These are phyloP conservation scores for Glyptemys insculpta DNA, from an alignment of 2,797 vertebrate species.

Conservation along the genomic window DNA sequence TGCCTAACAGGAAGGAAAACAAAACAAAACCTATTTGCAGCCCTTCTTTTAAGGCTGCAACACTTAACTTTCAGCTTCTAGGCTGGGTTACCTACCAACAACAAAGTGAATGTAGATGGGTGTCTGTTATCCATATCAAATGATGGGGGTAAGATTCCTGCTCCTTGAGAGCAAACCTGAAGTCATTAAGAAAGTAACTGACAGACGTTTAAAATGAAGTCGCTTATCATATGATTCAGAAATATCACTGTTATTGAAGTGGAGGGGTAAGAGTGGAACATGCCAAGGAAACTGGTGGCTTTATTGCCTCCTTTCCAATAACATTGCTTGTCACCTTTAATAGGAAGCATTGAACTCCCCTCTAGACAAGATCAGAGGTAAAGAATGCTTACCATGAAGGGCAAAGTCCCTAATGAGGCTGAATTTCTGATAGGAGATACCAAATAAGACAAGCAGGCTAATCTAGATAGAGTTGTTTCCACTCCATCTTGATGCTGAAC, in stretches of 20 bases:
- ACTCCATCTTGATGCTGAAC: not conserved
- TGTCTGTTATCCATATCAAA: not conserved
- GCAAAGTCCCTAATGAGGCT: not conserved
- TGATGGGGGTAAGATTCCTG: not conserved
- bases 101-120: not conserved
- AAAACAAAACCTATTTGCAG: not conserved
- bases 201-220: not conserved
- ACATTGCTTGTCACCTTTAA: not conserved
- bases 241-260: not conserved
- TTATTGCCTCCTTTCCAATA: not conserved
- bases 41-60: not conserved
- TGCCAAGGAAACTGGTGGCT: accelerated
- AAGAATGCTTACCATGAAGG: not conserved
- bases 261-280: not conserved
- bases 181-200: not conserved
- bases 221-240: not conserved
- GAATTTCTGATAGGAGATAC: not conserved
- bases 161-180: not conserved
- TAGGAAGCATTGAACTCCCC: not conserved
- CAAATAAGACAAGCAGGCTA: not conserved
- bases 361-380: not conserved
- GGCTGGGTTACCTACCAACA: not conserved
- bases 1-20: not conserved
- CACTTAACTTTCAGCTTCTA: not conserved
- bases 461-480: not conserved